phyloP scores from a whole-genome alignment of 1,140 invertebrate species.

The Drosophila funebris region DNA sequence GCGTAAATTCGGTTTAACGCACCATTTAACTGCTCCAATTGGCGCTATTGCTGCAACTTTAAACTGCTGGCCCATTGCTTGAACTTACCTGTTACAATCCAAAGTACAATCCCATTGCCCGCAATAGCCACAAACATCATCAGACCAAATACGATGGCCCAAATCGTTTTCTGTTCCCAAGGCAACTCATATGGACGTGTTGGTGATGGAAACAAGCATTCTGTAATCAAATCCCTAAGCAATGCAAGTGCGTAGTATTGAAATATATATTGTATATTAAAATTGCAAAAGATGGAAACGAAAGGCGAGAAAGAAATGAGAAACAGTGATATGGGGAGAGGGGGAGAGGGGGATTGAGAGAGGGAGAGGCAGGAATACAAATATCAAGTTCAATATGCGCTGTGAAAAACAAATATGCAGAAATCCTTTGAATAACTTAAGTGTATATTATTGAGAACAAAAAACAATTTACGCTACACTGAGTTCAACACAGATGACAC shows the following conservation, averaged over 20 bases:
- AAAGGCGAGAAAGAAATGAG: too few relatives aligned
- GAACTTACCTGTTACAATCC: conserved; percentile 92
- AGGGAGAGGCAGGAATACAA: neutral
- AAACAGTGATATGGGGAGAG: neutral
- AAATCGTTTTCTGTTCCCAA: conserved; percentile 86
- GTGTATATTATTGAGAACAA: neutral
- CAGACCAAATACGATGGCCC: conserved; percentile 88
- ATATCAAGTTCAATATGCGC: neutral
- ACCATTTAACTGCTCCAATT: neutral
- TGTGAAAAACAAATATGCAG: conserved; percentile 3
- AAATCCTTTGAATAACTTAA: conserved; percentile 9
- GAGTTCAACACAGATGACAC: conserved; percentile 29
- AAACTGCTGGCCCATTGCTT: neutral
- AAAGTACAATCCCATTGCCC: conserved; percentile 94
- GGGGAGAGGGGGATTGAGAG: too few relatives aligned
- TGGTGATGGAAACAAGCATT: conserved; percentile 82
- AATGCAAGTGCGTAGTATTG: neutral
- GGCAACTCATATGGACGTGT: conserved; percentile 81
- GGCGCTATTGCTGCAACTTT: neutral
- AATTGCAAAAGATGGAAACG: too few relatives aligned
- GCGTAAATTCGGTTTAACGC: conserved; percentile 29
- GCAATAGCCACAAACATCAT: conserved; percentile 91
- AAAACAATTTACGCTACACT: conserved; percentile 35
- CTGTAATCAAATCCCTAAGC: conserved; percentile 79
- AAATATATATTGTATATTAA: neutral